These are phyloP conservation scores for Malurus leucopterus DNA, from an alignment of 2,797 vertebrate genomes.

Conservation along the genomic window DNA sequence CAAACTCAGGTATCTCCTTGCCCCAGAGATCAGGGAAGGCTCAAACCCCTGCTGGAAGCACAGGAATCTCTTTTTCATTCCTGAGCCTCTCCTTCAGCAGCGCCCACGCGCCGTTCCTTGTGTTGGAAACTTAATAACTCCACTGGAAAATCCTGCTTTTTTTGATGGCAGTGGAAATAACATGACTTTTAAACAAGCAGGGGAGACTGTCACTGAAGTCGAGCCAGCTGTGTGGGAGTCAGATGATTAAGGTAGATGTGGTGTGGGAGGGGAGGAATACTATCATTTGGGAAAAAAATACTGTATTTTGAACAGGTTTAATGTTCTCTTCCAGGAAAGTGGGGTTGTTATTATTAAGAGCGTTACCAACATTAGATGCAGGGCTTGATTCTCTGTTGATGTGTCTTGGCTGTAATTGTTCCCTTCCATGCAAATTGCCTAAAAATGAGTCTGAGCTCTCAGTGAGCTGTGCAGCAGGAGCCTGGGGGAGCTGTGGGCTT, in stretches of 20 bases:
- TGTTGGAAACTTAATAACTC: slow-evolving; percentile 61
- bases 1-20: background rate
- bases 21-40: background rate
- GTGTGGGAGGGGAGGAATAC: slow-evolving; percentile 63
- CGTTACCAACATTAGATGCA: slow-evolving; percentile 44
- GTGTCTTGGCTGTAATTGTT: slow-evolving; percentile 16
- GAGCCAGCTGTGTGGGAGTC: slow-evolving; percentile 59
- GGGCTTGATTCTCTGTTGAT: slow-evolving; percentile 15
- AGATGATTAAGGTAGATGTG: slow-evolving; percentile 60
- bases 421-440: slow-evolving; percentile 20
- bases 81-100: slow-evolving; percentile 11
- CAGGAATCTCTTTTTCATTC: slow-evolving; percentile 26
- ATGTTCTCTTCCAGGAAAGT: slow-evolving; percentile 37
- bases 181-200: slow-evolving; percentile 60
- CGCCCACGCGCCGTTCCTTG: slow-evolving; percentile 42
- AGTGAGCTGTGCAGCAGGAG: background rate
- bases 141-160: slow-evolving; percentile 54
- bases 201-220: slow-evolving; percentile 60
- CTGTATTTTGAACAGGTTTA: slow-evolving; percentile 52
- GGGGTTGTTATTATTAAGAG: slow-evolving; percentile 43
- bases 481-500: background rate
- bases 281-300: slow-evolving; percentile 52
- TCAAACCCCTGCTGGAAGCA: background rate
- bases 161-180: slow-evolving; percentile 59
- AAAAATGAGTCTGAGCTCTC: background rate